A percentile compares a stretch with the other conserved stretches of the same genome.
These are phyloP conservation scores for Odontesthes bonariensis DNA, from an alignment of 2,113 vertebrate species.

Conservation along the genomic window DNA sequence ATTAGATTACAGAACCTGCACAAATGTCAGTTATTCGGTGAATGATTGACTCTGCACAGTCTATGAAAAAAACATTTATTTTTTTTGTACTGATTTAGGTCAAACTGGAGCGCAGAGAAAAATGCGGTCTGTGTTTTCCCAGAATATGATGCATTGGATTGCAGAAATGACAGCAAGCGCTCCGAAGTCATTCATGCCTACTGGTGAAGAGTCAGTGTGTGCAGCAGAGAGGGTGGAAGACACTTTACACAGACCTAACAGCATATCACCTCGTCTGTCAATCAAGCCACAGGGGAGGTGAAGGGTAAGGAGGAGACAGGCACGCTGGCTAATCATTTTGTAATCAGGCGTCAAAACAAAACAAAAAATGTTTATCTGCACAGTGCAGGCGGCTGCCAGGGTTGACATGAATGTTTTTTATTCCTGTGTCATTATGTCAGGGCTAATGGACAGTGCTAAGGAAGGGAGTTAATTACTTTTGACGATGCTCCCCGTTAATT, in stretches of 20 bases:
- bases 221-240: slow-evolving; percentile 52
- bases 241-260: slow-evolving; percentile 64
- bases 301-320: slow-evolving; percentile 80
- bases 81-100: background rate
- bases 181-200: slow-evolving; percentile 3
- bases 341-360: slow-evolving; percentile 90
- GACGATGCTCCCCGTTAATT: slow-evolving; percentile 94
- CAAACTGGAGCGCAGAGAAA: background rate
- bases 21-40: background rate
- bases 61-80: background rate
- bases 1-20: background rate
- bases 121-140: background rate
- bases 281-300: slow-evolving; percentile 75
- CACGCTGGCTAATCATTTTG: slow-evolving; percentile 88
- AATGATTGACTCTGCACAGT: background rate
- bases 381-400: slow-evolving; percentile 90
- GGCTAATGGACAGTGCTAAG: slow-evolving; percentile 91
- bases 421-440: slow-evolving; percentile 91
- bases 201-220: slow-evolving; percentile 7
- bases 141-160: background rate
- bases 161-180: background rate
- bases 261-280: slow-evolving; percentile 76
- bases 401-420: slow-evolving; percentile 90
- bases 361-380: slow-evolving; percentile 94
- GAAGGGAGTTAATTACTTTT: slow-evolving; percentile 95